These are phyloP conservation scores for Pseudomugil gertrudae DNA, from an alignment of 2,797 vertebrate species.

Conservation along the genomic window DNA sequence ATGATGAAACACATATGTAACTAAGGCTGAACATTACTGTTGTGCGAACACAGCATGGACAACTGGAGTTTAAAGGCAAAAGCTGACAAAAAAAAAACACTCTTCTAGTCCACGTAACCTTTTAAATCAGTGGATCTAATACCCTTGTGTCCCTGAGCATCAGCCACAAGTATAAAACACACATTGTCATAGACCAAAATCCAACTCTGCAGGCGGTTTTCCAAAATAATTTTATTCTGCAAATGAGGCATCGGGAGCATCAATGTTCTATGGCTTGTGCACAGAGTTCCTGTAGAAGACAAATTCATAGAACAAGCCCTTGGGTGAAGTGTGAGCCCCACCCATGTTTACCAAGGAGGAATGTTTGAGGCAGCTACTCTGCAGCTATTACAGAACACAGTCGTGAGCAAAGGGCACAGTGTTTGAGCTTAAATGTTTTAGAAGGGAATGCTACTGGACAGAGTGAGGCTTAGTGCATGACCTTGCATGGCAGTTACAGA, in stretches of 20 bases:
- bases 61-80: slow-evolving; percentile 59
- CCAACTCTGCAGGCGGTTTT: slow-evolving; percentile 35
- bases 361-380: slow-evolving; percentile 77
- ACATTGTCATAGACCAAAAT: slow-evolving; percentile 28
- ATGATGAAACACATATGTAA: slow-evolving; percentile 80
- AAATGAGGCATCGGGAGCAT: slow-evolving; percentile 79
- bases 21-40: slow-evolving; percentile 55
- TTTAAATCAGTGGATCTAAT: slow-evolving; percentile 35
- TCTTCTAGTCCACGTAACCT: slow-evolving; percentile 18
- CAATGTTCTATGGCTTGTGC: slow-evolving; percentile 77
- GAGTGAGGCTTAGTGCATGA: slow-evolving; percentile 48
- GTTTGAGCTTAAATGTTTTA: slow-evolving; percentile 66
- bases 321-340: slow-evolving; percentile 71
- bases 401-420: slow-evolving; percentile 68
- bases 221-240: slow-evolving; percentile 78
- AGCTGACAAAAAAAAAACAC: slow-evolving; percentile 40
- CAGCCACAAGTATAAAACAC: slow-evolving; percentile 13
- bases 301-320: slow-evolving; percentile 76
- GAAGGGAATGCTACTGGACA: slow-evolving; percentile 74
- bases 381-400: slow-evolving; percentile 74
- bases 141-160: slow-evolving; percentile 16
- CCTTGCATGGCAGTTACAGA: slow-evolving; percentile 48
- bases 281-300: slow-evolving; percentile 72
- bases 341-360: slow-evolving; percentile 81
- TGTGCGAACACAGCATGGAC: slow-evolving; percentile 52